Percentiles rank a stretch among this genome's conserved stretches.
Conservation (phyloP, 2,113 vertebrate genomes). For the Bubo scandiacus region DNA sequence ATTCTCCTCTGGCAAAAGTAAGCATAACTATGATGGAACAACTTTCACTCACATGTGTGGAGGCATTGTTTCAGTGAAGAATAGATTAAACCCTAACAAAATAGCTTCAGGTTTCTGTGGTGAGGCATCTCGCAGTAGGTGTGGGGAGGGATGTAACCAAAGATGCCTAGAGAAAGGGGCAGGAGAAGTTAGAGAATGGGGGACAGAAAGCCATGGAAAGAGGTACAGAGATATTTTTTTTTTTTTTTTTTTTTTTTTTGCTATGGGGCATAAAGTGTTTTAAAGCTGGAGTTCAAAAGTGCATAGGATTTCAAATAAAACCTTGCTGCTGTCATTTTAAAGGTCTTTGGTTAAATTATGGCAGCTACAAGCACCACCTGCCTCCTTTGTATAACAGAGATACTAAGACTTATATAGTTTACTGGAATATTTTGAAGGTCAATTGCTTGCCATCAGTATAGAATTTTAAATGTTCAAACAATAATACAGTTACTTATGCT, state of each 20-base stretch:
- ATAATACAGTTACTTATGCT: neutral
- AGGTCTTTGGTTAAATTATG: neutral
- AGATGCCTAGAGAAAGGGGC: neutral
- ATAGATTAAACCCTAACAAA: neutral
- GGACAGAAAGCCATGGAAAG: neutral
- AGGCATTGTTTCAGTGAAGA: neutral
- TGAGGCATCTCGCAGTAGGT: neutral
- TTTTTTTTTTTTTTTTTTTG: neutral
- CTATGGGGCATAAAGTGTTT: neutral
- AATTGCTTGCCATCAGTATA: neutral
- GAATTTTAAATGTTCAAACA: neutral
- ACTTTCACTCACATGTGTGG: neutral
- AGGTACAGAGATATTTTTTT: neutral
- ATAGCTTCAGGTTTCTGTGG: neutral
- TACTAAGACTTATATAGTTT: neutral
- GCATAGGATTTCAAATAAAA: neutral
- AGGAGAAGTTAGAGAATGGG: neutral
- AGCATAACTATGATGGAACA: neutral
- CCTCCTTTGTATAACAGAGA: neutral
- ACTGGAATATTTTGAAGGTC: neutral
- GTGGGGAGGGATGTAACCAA: neutral
- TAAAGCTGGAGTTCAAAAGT: neutral
- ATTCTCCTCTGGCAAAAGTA: neutral
- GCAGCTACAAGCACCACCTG: neutral
- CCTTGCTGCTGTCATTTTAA: neutral